Percentiles rank a stretch among this genome's conserved stretches.
These are phyloP conservation scores for Polymixis flavicincta DNA, from an alignment of 2,888 invertebrate species.

Conservation along the genomic window DNA sequence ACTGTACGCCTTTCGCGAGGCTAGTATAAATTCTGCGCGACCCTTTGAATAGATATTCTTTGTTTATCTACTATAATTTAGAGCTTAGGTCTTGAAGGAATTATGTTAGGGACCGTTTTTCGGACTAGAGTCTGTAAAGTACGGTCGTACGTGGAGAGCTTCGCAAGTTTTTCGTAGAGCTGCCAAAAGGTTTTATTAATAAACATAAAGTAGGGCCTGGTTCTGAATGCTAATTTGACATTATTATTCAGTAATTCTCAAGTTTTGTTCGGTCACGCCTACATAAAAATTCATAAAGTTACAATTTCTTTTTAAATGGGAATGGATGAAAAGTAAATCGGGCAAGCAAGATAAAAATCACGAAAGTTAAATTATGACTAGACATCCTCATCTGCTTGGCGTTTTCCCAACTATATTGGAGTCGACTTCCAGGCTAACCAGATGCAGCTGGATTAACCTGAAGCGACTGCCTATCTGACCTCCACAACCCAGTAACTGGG, in stretches of 20 bases:
- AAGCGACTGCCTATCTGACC: no score
- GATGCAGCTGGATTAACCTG: no score
- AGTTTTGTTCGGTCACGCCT: neutral
- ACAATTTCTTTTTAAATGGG: neutral
- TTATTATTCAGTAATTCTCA: neutral
- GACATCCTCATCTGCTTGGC: no score
- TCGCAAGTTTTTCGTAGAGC: neutral
- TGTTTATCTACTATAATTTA: slow-evolving; percentile 63
- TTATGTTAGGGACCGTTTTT: slow-evolving; percentile 28
- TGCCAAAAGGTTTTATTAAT: slow-evolving; percentile 21
- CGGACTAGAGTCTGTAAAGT: slow-evolving; percentile 26
- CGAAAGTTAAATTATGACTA: neutral
- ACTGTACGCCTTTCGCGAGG: slow-evolving; percentile 48
- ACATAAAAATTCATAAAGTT: neutral
- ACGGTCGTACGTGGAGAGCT: slow-evolving; percentile 21
- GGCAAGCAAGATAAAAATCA: neutral
- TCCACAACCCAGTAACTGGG: no score
- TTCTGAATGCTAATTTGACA: neutral
- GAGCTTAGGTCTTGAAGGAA: slow-evolving; percentile 57
- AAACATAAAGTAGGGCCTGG: neutral
- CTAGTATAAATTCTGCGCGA: slow-evolving; percentile 59
- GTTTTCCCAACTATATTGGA: no score
- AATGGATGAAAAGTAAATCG: neutral
- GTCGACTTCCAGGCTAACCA: no score
- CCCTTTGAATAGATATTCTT: slow-evolving; percentile 67